Percentiles rank a stretch among this genome's conserved stretches.
Evolutionary conservation across 2,797 vertebrate species (phyloP).

Genomic region (Fratercula arctica): DNA sequence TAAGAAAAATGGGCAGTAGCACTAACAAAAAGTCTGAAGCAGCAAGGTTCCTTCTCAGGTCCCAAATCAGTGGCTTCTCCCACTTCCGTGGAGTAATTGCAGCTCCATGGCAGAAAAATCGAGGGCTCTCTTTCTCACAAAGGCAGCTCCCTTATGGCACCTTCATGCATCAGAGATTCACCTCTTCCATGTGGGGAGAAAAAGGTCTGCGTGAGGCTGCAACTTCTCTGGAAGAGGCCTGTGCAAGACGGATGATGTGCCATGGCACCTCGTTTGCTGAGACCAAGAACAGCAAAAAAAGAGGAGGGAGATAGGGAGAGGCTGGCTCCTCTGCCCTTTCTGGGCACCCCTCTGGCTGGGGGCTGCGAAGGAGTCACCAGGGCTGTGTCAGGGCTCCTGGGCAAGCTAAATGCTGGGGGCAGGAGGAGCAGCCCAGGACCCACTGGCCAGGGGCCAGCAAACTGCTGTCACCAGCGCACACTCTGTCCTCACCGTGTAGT

Average conservation of each 20-base stretch:
- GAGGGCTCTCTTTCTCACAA: background rate
- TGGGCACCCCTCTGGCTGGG: background rate
- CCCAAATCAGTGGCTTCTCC: background rate
- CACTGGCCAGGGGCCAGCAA: background rate
- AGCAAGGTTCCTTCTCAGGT: background rate
- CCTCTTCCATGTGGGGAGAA: background rate
- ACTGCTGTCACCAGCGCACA: background rate
- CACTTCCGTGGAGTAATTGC: background rate
- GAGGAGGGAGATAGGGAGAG: background rate
- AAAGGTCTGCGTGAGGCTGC: background rate
- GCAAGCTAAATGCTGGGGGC: background rate
- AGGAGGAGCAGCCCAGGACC: background rate
- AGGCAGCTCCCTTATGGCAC: background rate
- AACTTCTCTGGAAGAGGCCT: background rate
- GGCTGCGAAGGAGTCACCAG: background rate
- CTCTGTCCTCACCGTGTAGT: background rate
- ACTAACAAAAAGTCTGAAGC: background rate
- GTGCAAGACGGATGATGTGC: background rate
- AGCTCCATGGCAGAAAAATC: background rate
- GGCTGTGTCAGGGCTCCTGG: background rate
- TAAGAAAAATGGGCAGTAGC: background rate
- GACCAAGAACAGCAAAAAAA: background rate
- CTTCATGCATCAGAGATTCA: background rate
- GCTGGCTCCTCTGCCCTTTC: background rate
- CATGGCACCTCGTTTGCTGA: accelerated